Evolutionary conservation across 2,888 invertebrate genomes (phyloP), one percentile per base, ranked within the genome.

Genomic region (Hirtodrosophila confusa): DNA sequence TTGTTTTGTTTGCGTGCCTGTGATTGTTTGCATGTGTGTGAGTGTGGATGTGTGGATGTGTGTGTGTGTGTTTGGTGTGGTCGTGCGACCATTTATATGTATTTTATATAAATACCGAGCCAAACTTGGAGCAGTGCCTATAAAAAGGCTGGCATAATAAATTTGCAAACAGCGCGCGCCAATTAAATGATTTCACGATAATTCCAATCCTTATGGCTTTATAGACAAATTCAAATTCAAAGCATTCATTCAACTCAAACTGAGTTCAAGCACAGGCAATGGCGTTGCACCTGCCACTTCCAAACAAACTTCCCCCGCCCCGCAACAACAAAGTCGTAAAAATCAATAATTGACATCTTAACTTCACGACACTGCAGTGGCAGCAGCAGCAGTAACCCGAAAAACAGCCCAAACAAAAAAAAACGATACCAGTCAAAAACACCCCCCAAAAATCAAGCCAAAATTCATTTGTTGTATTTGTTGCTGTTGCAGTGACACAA

Each of bases 301-400:
- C 33, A 36, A 72, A 64, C 47, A 64, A 51, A 73, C 47, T 60
- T 40, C 56, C 39, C 31, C 43, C 12, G 31, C 8, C 29, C 40
- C 10, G 23, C 29, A 10, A 39, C 11, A 64, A 40, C 41, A 37
- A 29, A 50, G 43, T 45, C 60, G 65, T 65, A 73, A 80, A 80
- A 80, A 80, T 80, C 80, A 78, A 80, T 80, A 80, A 68, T 51
- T 75, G 67, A 74, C 74, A 74, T 84, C 70, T 70, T 74, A 62
- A 66, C 79, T 69, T 56, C 60, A 35, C 17, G 17, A 17, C 17
- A 17, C 12, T 57, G 53, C 67, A 53, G 40, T 41, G 35, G 39
- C 33, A 9, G 49, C 10, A 40, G 29, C 36, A 31, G 41, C 9
- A 29, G 44, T 17, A 11, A 36, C n/a, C 8, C 23, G 44, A 63